Conservation (phyloP, 2,888 invertebrate species). For the Agapostemon virescens region DNA sequence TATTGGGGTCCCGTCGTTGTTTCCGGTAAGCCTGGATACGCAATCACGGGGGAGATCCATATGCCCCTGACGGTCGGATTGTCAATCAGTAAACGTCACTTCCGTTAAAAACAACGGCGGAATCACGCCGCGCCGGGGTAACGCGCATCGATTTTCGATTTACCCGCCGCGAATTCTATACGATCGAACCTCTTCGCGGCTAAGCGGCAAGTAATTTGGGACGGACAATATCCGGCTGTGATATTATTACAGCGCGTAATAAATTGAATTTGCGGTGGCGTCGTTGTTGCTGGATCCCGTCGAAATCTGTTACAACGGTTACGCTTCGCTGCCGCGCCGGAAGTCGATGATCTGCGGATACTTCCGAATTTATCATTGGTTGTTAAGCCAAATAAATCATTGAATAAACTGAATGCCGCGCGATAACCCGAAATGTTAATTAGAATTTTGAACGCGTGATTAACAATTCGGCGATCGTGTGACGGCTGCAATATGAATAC, state of each 20-base stretch:
- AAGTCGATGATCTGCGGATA: background rate
- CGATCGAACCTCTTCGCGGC: constrained; percentile 30
- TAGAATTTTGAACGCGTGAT: background rate
- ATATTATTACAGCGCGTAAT: constrained; percentile 24
- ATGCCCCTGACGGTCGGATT: constrained; percentile 41
- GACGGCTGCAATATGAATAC: background rate
- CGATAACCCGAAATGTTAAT: background rate
- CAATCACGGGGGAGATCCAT: constrained; percentile 44
- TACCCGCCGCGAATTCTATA: constrained; percentile 30
- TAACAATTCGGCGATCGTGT: background rate
- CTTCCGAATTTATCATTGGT: background rate
- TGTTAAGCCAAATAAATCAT: background rate
- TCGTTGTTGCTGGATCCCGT: background rate
- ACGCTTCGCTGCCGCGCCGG: background rate
- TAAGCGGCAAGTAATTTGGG: constrained; percentile 62
- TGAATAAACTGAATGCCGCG: background rate
- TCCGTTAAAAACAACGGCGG: constrained; percentile 43
- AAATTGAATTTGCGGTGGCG: constrained; percentile 51
- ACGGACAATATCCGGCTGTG: constrained; percentile 54
- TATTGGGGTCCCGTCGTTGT: constrained; percentile 17
- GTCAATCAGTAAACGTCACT: constrained; percentile 51
- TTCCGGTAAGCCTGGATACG: constrained; percentile 35
- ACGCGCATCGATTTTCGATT: constrained; percentile 54
- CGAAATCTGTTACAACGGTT: constrained; percentile 1
- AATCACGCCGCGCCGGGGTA: constrained; percentile 7